These are phyloP conservation scores for Dysmachus trigonus DNA, from an alignment of 2,888 invertebrate species.

Conservation along the genomic window DNA sequence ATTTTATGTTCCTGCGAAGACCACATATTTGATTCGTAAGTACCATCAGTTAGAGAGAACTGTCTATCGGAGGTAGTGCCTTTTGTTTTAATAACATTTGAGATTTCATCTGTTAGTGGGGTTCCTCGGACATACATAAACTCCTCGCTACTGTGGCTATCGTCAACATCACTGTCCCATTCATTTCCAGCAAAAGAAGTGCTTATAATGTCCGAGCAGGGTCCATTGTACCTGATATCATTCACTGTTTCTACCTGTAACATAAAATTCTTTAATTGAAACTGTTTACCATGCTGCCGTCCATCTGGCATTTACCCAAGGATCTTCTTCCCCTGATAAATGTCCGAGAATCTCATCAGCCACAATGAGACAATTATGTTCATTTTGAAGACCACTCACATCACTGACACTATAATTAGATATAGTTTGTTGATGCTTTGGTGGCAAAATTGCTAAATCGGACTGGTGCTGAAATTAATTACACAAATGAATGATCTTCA, in stretches of 20 bases:
- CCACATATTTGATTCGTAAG: conserved; percentile 45
- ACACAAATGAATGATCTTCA: conserved; percentile 22
- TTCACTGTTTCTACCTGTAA: conserved; percentile 47
- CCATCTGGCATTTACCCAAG: conserved; percentile 48
- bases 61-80: not conserved
- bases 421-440: conserved; percentile 47
- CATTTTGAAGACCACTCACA: conserved; percentile 42
- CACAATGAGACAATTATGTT: conserved; percentile 43
- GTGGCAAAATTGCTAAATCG: conserved; percentile 46
- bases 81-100: conserved; percentile 17
- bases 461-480: conserved; percentile 47
- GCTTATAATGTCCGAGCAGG: conserved; percentile 49
- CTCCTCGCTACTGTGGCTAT: conserved; percentile 57
- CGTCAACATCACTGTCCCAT: conserved; percentile 66
- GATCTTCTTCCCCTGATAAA: conserved; percentile 53
- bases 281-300: not conserved
- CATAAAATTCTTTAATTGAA: not conserved
- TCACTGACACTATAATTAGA: conserved; percentile 47
- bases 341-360: conserved; percentile 47
- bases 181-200: conserved; percentile 51
- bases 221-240: conserved; percentile 51
- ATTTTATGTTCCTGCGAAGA: conserved; percentile 49
- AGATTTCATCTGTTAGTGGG: conserved; percentile 36
- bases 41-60: conserved; percentile 20
- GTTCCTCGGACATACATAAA: conserved; percentile 57